These are phyloP conservation scores for Rhagonycha fulva DNA, from an alignment of 2,888 invertebrate species.

Conservation along the genomic window DNA sequence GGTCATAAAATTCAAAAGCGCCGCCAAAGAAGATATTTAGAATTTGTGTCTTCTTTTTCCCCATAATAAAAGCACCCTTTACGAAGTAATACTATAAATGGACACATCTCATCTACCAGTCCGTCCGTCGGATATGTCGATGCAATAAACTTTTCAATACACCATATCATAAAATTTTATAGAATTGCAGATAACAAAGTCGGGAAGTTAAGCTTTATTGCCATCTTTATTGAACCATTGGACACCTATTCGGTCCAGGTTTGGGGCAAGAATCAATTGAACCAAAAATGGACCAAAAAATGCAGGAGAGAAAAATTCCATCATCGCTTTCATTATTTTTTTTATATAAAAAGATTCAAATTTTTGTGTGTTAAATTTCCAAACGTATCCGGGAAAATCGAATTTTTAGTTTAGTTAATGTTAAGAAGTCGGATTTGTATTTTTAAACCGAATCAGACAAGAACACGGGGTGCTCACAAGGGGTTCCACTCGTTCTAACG, in stretches of 20 bases:
- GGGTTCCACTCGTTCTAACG: conserved; percentile 36
- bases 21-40: conserved; percentile 20
- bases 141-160: conserved; percentile 41
- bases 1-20: conserved; percentile 15
- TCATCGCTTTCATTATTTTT: too few species aligned
- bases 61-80: conserved; percentile 29
- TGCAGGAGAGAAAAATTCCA: too few species aligned
- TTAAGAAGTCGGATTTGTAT: background rate
- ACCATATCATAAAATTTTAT: conserved; percentile 40
- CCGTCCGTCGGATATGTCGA: conserved; percentile 25
- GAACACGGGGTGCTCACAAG: conserved; percentile 19
- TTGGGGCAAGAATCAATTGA: conserved; percentile 12
- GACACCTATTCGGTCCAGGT: conserved; percentile 14
- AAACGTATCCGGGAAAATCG: background rate
- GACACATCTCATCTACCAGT: conserved; percentile 13
- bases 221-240: conserved; percentile 20
- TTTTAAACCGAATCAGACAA: conserved; percentile 11
- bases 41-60: conserved; percentile 19
- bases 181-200: conserved; percentile 40
- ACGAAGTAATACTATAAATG: conserved; percentile 15
- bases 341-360: background rate
- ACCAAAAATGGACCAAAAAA: background rate
- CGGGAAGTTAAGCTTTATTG: conserved; percentile 29
- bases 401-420: background rate
- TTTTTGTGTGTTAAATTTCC: background rate